These are phyloP conservation scores for Oryzias dopingdopingensis DNA, from an alignment of 2,797 vertebrate genomes.

Conservation along the genomic window DNA sequence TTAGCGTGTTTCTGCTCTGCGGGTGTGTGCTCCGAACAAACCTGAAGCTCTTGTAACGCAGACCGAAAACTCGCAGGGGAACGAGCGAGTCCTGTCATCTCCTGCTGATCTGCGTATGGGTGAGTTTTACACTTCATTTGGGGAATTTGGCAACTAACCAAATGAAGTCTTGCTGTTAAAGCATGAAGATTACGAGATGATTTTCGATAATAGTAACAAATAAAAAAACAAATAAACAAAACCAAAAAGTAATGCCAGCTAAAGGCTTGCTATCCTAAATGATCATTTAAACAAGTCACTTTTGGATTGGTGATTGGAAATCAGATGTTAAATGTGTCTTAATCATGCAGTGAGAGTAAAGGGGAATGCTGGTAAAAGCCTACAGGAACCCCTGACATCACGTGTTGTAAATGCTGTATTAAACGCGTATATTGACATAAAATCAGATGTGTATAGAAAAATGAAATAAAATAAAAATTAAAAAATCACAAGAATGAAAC, in stretches of 20 bases:
- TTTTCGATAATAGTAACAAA: not conserved
- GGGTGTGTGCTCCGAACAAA: not conserved
- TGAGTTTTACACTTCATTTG: constrained; percentile 23
- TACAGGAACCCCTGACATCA: no score
- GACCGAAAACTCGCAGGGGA: not conserved
- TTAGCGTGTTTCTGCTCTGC: not conserved
- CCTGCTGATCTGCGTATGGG: constrained; percentile 24
- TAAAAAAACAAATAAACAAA: not conserved
- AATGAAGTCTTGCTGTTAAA: not conserved
- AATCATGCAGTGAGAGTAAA: constrained; percentile 23
- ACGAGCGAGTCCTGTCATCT: constrained; percentile 5
- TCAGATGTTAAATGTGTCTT: not conserved
- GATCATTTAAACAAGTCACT: not conserved
- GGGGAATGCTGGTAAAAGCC: constrained; percentile 6
- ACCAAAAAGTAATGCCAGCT: not conserved
- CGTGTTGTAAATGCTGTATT: no score
- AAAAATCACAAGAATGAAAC: no score
- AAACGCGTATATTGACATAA: no score
- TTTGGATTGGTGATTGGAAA: not conserved
- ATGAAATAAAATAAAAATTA: no score
- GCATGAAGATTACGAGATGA: not conserved
- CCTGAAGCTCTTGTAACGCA: constrained; percentile 9
- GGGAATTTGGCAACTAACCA: not conserved
- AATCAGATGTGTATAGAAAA: no score
- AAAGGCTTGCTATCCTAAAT: not conserved